Evolutionary conservation across 2,797 vertebrate genomes (phyloP), one percentile per base, ranked within the genome.

Genomic region (Poeciliopsis presidionis): DNA sequence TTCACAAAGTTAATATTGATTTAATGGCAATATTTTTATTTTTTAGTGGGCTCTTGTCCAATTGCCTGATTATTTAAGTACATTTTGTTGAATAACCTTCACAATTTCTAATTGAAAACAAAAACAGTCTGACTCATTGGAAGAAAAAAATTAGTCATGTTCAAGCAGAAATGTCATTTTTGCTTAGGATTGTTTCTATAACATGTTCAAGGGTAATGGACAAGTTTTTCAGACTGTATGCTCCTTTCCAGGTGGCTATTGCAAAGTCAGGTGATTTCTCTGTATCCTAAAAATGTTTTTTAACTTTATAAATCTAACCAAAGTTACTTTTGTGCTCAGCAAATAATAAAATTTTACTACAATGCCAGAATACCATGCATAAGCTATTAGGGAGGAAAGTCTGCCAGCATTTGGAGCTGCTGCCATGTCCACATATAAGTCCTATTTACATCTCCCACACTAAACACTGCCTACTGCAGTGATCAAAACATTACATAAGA

Each of bases 401-500:
- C 49, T 71, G 73, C 81, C 76, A 86, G 76, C 71, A 76, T 84
- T 28, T 78, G 73, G 69, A 81, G 76, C 36, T 78, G 76, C 73
- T 82, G 88, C 81, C 78, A 83, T 80, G 80, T 86, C 83, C 84
- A 86, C 49, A 84, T 89, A 71, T 36, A 90, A 87, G 86, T 86
- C 85, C 67, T 79, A 92, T 92, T 90, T 88, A 92, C 89, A 87
- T 91, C 84, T 77, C 72, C 84, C 53, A 1, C 78, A 75, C 84
- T 77, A 87, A 88, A 83, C 77, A 72, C 82, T 82, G 84, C 81
- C 82, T 82, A 88, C 87, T 86, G 91, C 81, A 77, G 82, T 81
- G 89, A 93, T 91, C 85, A 90, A 90, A 93, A 87, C 93, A 92
- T 95, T 92, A 89, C 92, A 93, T 93, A 93, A 92, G 85, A 78